Evolutionary conservation across 2,888 invertebrate genomes (phyloP), one percentile per base, ranked within the genome.

Genomic region (Troglohyphantes excavatus): DNA sequence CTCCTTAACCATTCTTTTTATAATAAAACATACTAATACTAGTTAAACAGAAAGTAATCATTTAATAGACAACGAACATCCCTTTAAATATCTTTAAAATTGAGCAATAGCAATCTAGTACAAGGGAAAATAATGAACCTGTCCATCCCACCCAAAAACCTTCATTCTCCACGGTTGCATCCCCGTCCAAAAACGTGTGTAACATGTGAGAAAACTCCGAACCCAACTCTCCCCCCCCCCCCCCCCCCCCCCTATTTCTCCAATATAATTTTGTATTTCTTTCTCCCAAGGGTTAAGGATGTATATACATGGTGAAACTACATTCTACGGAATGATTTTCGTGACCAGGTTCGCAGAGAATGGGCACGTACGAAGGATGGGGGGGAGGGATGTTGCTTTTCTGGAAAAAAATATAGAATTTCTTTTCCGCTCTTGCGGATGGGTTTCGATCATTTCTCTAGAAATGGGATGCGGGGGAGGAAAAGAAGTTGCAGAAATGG

Each of bases 281-380:
- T 21, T 53, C 33, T 43, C 33, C 78, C 27, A 29, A 29, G 61
- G 75, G 75, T 61, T 59, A 43, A 59, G 78, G 23, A 43, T 21
- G 43, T 61, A 63, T 61, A 63, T n/a, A 26, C 59, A 61, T 27
- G 19, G 61, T 21, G 27, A 59, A 63, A 78, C 43, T 63, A 39
- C 65, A 78, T 78, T 63, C 19, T 43, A 13, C 72, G 61, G 72
- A 82, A 82, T 72, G 82, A 72, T 82, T 70, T 82, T 61, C 72
- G 82, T 82, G 82, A 82, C 82, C 61, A 33, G 61, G 39, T 61
- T 82, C 39, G 39, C 6, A 61, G 61, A 82, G 26, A 29, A 82
- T 63, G 61, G 29, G 70, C 82, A 70, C 70, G 82, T 70, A 59
- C 19, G 59, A 19, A 2, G 13, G 29, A 9, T n/a, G 21, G 11